A percentile compares a stretch with the other conserved stretches of the same genome.
phyloP scores from a whole-genome alignment of 23 tunicate genomes.

The Trididemnum nubilum region DNA sequence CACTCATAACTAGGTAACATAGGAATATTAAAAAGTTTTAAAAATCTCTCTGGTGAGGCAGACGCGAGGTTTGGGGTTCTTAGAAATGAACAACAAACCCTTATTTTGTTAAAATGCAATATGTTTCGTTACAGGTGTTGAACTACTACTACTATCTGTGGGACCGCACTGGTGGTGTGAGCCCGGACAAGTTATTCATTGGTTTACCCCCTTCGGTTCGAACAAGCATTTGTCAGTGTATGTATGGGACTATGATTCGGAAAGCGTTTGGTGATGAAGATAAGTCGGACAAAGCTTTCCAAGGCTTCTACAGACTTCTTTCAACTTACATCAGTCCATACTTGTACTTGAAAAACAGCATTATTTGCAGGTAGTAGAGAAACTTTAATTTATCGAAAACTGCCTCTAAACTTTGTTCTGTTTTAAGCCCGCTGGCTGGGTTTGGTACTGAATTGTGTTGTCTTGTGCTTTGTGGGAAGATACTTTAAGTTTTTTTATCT shows the following conservation, averaged over 20 bases:
- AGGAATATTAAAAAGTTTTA: too few relatives aligned
- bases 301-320: slow-evolving; percentile 81
- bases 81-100: too few relatives aligned
- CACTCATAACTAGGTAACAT: too few relatives aligned
- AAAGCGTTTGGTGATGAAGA: slow-evolving; percentile 56
- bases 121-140: slow-evolving; percentile 44
- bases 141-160: slow-evolving; percentile 84
- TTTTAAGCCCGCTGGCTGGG: too few relatives aligned
- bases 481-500: too few relatives aligned
- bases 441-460: too few relatives aligned
- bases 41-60: too few relatives aligned
- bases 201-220: slow-evolving; percentile 82
- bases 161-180: slow-evolving; percentile 89
- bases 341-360: slow-evolving; percentile 55
- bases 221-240: slow-evolving; percentile 86
- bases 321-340: slow-evolving; percentile 70
- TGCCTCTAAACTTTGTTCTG: too few relatives aligned
- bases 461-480: too few relatives aligned
- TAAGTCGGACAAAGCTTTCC: slow-evolving; percentile 49
- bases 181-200: slow-evolving; percentile 61
- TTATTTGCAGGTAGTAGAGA: slow-evolving; percentile 83
- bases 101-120: too few relatives aligned
- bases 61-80: too few relatives aligned
- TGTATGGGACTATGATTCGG: slow-evolving; percentile 86
- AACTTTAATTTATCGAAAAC: too few relatives aligned